Percentiles rank a stretch among this genome's conserved stretches.
Evolutionary conservation across 2,888 invertebrate species (phyloP).

Genomic region (Junonia oenone): DNA sequence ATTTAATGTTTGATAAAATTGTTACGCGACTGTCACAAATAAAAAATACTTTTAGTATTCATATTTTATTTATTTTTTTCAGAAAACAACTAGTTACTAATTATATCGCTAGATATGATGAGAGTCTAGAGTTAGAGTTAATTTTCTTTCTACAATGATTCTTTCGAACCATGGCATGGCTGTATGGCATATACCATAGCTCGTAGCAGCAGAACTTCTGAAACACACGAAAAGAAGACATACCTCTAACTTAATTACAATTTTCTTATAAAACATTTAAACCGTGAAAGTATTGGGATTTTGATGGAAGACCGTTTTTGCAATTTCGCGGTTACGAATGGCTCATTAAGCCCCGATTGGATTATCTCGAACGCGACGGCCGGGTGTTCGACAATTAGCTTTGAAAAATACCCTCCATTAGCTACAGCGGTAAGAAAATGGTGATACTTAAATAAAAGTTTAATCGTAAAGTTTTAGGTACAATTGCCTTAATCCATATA

Average conservation of each 20-base stretch:
- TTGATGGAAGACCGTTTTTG: neutral
- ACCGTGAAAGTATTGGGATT: neutral
- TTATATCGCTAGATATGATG: too few species aligned
- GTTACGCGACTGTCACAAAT: too few species aligned
- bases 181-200: too few species aligned
- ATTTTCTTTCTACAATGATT: too few species aligned
- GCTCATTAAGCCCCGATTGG: constrained; percentile 20
- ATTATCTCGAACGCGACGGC: constrained; percentile 20
- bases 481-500: neutral
- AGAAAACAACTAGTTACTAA: too few species aligned
- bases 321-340: constrained; percentile 5
- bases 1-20: too few species aligned
- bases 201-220: neutral
- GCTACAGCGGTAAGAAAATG: constrained; percentile 2
- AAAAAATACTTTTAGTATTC: too few species aligned
- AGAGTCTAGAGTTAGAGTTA: too few species aligned
- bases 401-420: constrained; percentile 25
- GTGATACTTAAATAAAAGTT: neutral
- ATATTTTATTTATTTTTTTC: too few species aligned
- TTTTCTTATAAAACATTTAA: neutral
- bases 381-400: constrained; percentile 22
- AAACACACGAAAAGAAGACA: too few species aligned
- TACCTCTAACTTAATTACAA: neutral
- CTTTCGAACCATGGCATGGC: too few species aligned
- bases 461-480: neutral